A percentile compares a stretch with the other conserved stretches of the same genome.
Evolutionary conservation across 2,888 invertebrate species (phyloP).

Genomic region (Diogma glabrata): DNA sequence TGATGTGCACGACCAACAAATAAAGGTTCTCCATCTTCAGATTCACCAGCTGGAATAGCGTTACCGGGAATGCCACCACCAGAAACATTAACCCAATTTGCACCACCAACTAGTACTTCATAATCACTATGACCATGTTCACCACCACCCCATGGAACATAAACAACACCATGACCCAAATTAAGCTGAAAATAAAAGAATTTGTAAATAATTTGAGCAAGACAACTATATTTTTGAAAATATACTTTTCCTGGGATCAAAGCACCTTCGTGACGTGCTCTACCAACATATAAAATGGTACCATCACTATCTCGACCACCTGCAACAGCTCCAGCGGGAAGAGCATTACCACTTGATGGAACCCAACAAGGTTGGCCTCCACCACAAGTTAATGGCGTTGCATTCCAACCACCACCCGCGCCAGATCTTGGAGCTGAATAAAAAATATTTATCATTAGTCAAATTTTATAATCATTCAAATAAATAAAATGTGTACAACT

Average conservation of each 20-base stretch:
- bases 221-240: background rate
- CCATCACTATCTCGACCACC: conserved; percentile 53
- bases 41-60: conserved; percentile 60
- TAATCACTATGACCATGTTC: conserved; percentile 56
- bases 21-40: conserved; percentile 67
- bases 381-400: conserved; percentile 18
- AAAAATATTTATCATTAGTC: too few species aligned
- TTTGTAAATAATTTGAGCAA: background rate
- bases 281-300: conserved; percentile 52
- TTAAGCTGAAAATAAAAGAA: too few species aligned
- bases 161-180: conserved; percentile 51
- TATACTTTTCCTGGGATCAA: conserved; percentile 61
- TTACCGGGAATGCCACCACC: conserved; percentile 60
- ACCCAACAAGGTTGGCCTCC: conserved; percentile 45
- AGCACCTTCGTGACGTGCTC: conserved; percentile 59
- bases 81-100: conserved; percentile 55
- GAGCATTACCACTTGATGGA: conserved; percentile 45
- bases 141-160: conserved; percentile 65
- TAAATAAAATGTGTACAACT: too few species aligned
- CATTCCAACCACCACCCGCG: conserved; percentile 10
- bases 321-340: conserved; percentile 59
- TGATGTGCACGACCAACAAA: conserved; percentile 67
- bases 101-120: conserved; percentile 52
- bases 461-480: too few species aligned
- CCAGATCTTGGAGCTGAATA: too few species aligned